These are phyloP conservation scores for Kryphioiulus occultus DNA, from an alignment of 2,888 invertebrate species.

Conservation along the genomic window DNA sequence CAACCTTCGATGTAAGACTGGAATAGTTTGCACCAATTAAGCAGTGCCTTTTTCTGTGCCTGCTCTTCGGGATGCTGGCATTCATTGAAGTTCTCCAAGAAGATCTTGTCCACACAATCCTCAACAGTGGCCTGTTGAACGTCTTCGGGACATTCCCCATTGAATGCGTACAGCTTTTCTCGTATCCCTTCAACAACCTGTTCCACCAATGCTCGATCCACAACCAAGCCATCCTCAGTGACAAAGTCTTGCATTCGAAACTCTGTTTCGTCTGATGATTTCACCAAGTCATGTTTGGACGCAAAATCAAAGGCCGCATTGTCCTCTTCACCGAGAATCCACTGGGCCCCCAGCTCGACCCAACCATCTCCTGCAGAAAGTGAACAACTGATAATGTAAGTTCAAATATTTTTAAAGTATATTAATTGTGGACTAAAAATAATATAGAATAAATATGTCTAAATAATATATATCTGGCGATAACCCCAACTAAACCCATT, in stretches of 20 bases:
- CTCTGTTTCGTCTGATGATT: neutral
- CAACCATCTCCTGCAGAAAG: conserved; percentile 47
- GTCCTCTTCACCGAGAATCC: conserved; percentile 74
- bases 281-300: conserved; percentile 62
- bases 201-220: neutral
- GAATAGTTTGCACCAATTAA: conserved; percentile 49
- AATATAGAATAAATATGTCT: too few species aligned
- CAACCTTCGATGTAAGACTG: conserved; percentile 60
- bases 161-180: neutral
- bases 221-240: neutral
- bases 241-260: neutral
- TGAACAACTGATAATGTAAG: too few species aligned
- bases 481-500: too few species aligned
- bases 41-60: neutral
- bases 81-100: neutral
- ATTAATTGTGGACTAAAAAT: too few species aligned
- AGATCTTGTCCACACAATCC: neutral
- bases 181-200: neutral
- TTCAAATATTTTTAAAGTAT: too few species aligned
- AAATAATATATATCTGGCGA: too few species aligned
- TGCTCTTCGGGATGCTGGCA: neutral
- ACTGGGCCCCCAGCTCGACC: conserved; percentile 79
- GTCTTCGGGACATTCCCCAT: too few species aligned
- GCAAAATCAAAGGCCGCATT: conserved; percentile 68
- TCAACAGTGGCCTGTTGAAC: neutral